phyloP scores from a whole-genome alignment of 2,113 vertebrate species.

The Pholis gunnellus region DNA sequence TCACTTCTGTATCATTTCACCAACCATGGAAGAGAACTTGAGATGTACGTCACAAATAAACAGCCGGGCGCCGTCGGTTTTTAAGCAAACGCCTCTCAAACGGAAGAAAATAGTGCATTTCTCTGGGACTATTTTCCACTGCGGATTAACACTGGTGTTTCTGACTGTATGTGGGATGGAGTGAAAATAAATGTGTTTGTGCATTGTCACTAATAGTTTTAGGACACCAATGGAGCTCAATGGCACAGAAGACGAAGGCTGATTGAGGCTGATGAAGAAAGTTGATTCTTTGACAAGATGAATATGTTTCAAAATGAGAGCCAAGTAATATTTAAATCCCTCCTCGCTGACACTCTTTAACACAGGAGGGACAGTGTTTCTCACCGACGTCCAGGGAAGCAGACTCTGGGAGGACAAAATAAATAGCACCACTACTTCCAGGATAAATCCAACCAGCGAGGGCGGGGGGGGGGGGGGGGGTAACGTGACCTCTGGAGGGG shows the following conservation, averaged over 20 bases:
- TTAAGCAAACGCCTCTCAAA: neutral
- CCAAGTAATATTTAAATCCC: neutral
- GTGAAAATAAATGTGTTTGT: neutral
- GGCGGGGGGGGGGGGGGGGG: neutral
- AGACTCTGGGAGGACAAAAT: slow-evolving; percentile 54
- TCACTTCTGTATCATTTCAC: too few species aligned
- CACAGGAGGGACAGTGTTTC: slow-evolving; percentile 55
- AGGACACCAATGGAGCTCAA: neutral
- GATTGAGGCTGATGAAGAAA: too few species aligned
- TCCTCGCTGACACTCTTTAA: slow-evolving; percentile 10
- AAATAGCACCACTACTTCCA: slow-evolving; percentile 71
- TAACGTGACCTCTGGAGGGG: slow-evolving; percentile 70
- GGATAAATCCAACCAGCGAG: slow-evolving; percentile 57
- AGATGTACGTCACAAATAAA: neutral
- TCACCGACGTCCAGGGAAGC: slow-evolving; percentile 29
- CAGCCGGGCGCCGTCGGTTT: neutral
- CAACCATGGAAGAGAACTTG: neutral
- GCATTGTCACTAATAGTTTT: neutral
- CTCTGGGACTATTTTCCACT: neutral
- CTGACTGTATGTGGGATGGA: neutral
- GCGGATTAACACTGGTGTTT: neutral
- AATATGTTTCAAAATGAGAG: neutral
- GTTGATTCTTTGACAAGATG: neutral
- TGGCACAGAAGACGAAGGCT: neutral
- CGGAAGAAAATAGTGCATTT: neutral